phyloP scores from a whole-genome alignment of 2,113 vertebrate genomes.

The Cyphomyrus discorhynchus region DNA sequence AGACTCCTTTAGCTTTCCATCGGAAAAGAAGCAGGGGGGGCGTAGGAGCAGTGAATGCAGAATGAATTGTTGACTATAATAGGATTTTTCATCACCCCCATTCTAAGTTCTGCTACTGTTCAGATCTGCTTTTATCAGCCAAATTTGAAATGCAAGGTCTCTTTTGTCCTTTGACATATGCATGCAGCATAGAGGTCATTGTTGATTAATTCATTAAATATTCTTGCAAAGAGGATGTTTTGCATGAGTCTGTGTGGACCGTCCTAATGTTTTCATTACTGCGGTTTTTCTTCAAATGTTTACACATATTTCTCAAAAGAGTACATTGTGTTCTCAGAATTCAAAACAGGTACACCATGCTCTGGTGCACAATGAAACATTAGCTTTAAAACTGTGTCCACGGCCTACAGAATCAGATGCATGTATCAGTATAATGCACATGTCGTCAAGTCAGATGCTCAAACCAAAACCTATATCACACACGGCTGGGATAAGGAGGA shows the following conservation, averaged over 20 bases:
- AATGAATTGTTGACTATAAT: background rate
- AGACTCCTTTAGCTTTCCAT: too few relatives aligned
- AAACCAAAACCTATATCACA: background rate
- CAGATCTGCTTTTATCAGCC: background rate
- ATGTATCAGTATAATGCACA: background rate
- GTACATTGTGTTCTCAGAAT: background rate
- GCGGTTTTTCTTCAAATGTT: background rate
- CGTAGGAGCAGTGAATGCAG: background rate
- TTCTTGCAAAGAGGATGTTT: conserved; percentile 1
- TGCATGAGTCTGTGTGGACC: background rate
- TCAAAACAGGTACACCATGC: background rate
- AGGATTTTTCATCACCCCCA: background rate
- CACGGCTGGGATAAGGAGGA: background rate
- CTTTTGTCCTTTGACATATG: background rate
- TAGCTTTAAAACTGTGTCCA: background rate
- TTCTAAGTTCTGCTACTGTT: background rate
- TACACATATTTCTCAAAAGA: conserved; percentile 6
- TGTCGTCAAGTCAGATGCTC: background rate
- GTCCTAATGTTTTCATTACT: background rate
- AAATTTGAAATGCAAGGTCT: background rate
- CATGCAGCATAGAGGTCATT: background rate
- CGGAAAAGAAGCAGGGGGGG: background rate
- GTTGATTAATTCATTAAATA: background rate
- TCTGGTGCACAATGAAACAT: background rate
- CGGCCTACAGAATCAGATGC: background rate